Conservation (phyloP, 1,140 invertebrate species). For the Drosophila rufa region DNA sequence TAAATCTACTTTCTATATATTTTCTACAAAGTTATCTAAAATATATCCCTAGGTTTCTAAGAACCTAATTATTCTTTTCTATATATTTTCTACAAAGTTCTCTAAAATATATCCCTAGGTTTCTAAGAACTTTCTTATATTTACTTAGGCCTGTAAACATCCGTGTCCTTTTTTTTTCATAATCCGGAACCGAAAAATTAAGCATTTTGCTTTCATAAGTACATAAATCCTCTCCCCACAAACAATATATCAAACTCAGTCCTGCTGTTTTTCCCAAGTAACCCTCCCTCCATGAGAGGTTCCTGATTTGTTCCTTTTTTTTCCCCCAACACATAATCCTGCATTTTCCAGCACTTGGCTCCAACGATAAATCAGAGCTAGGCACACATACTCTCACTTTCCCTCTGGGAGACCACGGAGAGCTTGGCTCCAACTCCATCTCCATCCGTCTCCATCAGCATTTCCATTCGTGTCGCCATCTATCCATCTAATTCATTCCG, state of each 20-base stretch:
- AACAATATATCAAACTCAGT: conserved; percentile 26
- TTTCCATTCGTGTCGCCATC: conserved; percentile 38
- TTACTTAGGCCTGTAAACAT: conserved; percentile 9
- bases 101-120: not conserved
- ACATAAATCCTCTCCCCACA: conserved; percentile 1
- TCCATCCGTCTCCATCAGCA: conserved; percentile 41
- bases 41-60: not conserved
- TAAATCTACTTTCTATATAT: not conserved
- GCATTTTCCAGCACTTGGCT: conserved; percentile 54
- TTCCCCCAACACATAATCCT: conserved; percentile 1
- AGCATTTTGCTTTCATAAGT: conserved; percentile 5
- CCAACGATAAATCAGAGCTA: conserved; percentile 60
- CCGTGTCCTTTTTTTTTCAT: no score
- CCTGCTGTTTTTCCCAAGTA: not conserved
- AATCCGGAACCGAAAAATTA: not conserved
- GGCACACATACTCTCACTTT: conserved; percentile 30
- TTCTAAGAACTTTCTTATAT: conserved; percentile 6
- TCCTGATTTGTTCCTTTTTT: conserved; percentile 6
- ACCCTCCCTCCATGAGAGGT: not conserved
- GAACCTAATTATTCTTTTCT: no score
- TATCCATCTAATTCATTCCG: conserved; percentile 61
- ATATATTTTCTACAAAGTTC: not conserved
- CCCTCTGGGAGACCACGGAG: not conserved
- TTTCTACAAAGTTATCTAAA: not conserved
- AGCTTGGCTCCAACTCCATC: conserved; percentile 28